These are phyloP conservation scores for Oxygymnocypris stewartii DNA, from an alignment of 2,113 vertebrate genomes.

Conservation along the genomic window DNA sequence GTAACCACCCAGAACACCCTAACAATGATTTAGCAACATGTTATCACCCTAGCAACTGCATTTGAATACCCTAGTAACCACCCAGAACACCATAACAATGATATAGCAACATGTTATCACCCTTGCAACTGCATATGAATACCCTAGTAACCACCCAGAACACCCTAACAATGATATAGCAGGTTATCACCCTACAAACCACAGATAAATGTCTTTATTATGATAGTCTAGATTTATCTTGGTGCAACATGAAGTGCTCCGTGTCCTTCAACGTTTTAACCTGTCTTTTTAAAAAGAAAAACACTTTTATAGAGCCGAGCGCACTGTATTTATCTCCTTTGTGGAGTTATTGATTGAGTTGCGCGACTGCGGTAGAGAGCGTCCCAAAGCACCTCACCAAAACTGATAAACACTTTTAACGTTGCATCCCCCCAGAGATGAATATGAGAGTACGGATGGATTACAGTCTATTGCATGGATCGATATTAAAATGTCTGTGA, in stretches of 20 bases:
- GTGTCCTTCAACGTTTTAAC: conserved; percentile 30
- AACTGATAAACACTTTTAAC: conserved; percentile 48
- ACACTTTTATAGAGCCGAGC: neutral
- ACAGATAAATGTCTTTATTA: conserved; percentile 15
- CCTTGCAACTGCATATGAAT: no score
- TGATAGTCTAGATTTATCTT: neutral
- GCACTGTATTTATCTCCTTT: neutral
- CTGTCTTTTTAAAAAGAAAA: neutral
- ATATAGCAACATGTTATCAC: no score
- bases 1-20: neutral
- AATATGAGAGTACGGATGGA: conserved; percentile 65
- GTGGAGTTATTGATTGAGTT: neutral
- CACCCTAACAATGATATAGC: neutral
- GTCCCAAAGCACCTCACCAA: conserved; percentile 6
- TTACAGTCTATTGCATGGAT: conserved; percentile 71
- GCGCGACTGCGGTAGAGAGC: neutral
- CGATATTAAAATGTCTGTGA: conserved; percentile 70
- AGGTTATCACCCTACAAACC: neutral
- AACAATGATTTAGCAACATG: neutral
- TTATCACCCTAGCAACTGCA: neutral
- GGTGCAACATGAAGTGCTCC: conserved; percentile 6
- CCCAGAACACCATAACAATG: neutral
- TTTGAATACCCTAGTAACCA: neutral
- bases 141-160: neutral
- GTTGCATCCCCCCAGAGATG: conserved; percentile 68